phyloP scores from a whole-genome alignment of 53 echinoderm and acorn worm species.

The Antedon mediterranea region DNA sequence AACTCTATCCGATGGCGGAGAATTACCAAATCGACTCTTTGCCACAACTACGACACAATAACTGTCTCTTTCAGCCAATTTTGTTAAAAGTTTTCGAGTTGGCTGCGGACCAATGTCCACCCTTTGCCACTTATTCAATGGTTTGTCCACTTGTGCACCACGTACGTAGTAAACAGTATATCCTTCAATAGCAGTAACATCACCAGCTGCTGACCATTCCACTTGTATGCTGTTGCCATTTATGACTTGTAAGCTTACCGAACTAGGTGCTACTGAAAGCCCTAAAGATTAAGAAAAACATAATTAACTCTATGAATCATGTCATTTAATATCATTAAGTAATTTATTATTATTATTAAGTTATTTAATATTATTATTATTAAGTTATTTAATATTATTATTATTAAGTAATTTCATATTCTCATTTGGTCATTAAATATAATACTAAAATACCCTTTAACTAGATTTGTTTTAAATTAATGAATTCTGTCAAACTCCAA shows the following conservation, averaged over 20 bases:
- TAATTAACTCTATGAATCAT: too few species aligned
- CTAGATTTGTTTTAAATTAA: too few species aligned
- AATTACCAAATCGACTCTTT: constrained; percentile 60
- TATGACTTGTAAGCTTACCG: constrained; percentile 13
- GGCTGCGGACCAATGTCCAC: constrained; percentile 25
- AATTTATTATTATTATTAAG: too few species aligned
- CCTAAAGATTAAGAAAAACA: constrained; percentile 10
- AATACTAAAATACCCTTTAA: too few species aligned
- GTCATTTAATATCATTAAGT: too few species aligned
- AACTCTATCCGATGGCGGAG: constrained; percentile 39
- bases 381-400: too few species aligned
- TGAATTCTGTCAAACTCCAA: too few species aligned
- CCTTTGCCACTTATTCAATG: constrained; percentile 30
- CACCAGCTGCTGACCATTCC: constrained; percentile 39
- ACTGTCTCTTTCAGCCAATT: constrained; percentile 36
- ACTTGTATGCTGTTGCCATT: constrained; percentile 47
- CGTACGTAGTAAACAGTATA: constrained; percentile 63
- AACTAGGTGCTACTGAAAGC: constrained; percentile 35
- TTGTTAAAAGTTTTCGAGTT: constrained; percentile 26
- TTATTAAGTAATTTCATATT: too few species aligned
- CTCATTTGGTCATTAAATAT: too few species aligned
- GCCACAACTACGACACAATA: constrained; percentile 50
- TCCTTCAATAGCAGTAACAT: constrained; percentile 39
- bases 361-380: too few species aligned
- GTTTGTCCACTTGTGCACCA: constrained; percentile 15